Conservation (phyloP, 2,888 invertebrate genomes). For the Lamellibrachia columna region DNA sequence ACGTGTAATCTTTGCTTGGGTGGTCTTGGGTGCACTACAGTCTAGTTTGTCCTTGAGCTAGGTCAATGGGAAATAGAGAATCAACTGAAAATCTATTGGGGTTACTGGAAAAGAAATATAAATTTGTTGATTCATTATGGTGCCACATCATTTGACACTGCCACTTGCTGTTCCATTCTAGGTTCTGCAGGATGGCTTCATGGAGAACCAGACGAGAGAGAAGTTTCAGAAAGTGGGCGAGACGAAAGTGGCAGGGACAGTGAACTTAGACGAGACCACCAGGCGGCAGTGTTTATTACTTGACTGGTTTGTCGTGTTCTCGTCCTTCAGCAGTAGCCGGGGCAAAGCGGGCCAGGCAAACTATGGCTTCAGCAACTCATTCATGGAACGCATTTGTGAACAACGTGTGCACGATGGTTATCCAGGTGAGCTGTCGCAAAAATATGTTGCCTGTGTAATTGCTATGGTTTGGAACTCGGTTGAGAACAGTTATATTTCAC, state of each 20-base stretch:
- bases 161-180: constrained; percentile 38
- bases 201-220: constrained; percentile 84
- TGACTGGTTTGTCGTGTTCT: constrained; percentile 95
- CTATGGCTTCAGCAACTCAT: constrained; percentile 96
- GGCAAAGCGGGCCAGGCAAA: constrained; percentile 97
- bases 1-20: not conserved
- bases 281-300: constrained; percentile 77
- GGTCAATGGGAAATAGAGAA: too few species aligned
- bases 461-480: too few species aligned
- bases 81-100: too few species aligned
- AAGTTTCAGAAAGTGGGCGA: constrained; percentile 81
- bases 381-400: constrained; percentile 96
- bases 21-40: not conserved
- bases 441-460: too few species aligned
- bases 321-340: constrained; percentile 94
- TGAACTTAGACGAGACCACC: constrained; percentile 82
- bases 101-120: too few species aligned
- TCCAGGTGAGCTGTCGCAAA: constrained; percentile 25
- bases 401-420: constrained; percentile 80
- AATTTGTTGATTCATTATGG: not conserved
- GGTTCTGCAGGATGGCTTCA: constrained; percentile 86
- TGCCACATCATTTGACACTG: not conserved
- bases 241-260: constrained; percentile 88
- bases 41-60: too few species aligned
- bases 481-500: too few species aligned